Evolutionary conservation across 1,140 invertebrate genomes (phyloP).

Genomic region (Achatina immaculata): DNA sequence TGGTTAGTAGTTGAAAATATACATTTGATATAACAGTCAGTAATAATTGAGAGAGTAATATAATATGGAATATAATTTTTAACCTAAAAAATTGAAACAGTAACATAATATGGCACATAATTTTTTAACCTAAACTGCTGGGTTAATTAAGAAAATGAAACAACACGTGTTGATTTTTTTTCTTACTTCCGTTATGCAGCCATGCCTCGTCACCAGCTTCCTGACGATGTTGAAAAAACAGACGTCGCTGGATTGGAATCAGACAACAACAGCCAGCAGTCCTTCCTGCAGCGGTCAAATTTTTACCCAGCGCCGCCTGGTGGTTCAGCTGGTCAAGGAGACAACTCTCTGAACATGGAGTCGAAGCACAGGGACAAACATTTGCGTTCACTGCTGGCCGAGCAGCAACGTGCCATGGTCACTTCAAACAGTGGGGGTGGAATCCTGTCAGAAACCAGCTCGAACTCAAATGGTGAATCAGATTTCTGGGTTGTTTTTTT

Average conservation of each 20-base stretch:
- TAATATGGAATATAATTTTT: too few species aligned
- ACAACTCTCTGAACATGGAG: background rate
- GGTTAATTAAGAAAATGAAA: too few species aligned
- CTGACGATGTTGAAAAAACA: slow-evolving; percentile 1
- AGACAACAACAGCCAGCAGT: slow-evolving; percentile 15
- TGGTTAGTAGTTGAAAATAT: too few species aligned
- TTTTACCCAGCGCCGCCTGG: background rate
- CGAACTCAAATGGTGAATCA: slow-evolving; percentile 14
- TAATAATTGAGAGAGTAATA: too few species aligned
- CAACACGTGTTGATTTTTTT: too few species aligned
- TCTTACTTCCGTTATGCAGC: background rate
- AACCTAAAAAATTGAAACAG: too few species aligned
- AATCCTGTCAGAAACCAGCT: slow-evolving; percentile 16
- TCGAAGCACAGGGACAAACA: slow-evolving; percentile 14
- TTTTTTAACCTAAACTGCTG: too few species aligned
- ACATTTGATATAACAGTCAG: too few species aligned
- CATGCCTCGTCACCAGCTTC: too few species aligned
- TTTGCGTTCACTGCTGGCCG: slow-evolving; percentile 14
- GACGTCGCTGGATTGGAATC: background rate
- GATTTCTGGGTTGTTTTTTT: background rate
- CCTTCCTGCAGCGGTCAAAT: slow-evolving; percentile 13
- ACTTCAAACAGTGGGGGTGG: slow-evolving; percentile 11
- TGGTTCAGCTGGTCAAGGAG: background rate
- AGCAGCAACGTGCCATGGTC: slow-evolving; percentile 24
- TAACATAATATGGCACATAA: too few species aligned